Conservation (phyloP, 2,797 vertebrate genomes). For the Spinibarbus caldwelli region DNA sequence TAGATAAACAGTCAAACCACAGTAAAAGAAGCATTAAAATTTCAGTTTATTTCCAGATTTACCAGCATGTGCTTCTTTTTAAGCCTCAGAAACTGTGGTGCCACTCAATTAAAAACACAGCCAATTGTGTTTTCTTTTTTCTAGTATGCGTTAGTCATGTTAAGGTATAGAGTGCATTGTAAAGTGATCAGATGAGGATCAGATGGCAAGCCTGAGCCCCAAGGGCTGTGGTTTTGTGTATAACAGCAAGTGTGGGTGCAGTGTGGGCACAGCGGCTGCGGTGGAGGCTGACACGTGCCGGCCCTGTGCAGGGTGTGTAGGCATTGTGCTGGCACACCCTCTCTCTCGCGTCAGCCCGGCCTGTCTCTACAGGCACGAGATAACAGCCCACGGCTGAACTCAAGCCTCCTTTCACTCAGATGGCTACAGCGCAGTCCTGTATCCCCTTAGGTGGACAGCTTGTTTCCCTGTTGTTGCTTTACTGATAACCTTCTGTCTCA, state of each 20-base stretch:
- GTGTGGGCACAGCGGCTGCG: constrained; percentile 41
- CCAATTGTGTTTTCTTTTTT: not conserved
- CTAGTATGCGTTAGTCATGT: not conserved
- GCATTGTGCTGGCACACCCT: constrained; percentile 45
- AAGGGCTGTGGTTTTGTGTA: constrained; percentile 14
- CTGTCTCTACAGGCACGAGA: constrained; percentile 56
- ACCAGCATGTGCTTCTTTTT: constrained; percentile 52
- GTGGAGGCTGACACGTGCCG: constrained; percentile 53
- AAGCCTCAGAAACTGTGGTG: constrained; percentile 7
- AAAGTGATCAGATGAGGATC: constrained; percentile 10
- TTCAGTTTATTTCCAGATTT: constrained; percentile 15
- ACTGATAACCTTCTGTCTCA: constrained; percentile 22
- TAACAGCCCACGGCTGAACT: constrained; percentile 43
- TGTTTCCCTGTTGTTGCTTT: not conserved
- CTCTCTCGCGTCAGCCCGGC: constrained; percentile 40
- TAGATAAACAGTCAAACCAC: constrained; percentile 24
- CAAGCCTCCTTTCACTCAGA: constrained; percentile 12
- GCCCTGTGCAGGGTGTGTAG: constrained; percentile 49
- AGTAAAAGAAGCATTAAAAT: constrained; percentile 36
- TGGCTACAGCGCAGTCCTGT: not conserved
- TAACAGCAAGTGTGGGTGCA: constrained; percentile 32
- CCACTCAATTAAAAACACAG: constrained; percentile 17
- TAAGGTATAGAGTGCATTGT: not conserved
- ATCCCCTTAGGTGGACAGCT: constrained; percentile 11
- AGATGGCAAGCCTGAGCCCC: not conserved